A percentile compares a stretch with the other conserved stretches of the same genome.
Conservation (phyloP, 2,113 vertebrate species). For the Micromys minutus region DNA sequence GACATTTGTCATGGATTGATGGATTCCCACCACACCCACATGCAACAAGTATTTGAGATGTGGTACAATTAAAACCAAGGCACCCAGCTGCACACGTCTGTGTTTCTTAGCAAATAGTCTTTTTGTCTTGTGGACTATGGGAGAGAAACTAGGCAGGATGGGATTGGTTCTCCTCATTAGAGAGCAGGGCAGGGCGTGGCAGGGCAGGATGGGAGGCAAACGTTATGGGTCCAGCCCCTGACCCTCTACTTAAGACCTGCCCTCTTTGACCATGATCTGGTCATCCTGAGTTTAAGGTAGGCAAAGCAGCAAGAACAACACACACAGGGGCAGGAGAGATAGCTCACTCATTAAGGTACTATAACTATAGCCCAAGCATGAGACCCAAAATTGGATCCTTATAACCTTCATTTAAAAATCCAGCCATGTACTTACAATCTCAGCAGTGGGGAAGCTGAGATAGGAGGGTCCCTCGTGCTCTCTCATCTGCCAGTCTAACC, state of each 20-base stretch:
- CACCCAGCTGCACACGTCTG: slow-evolving; percentile 2
- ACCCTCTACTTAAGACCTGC: fast-evolving
- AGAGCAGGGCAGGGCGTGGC: fast-evolving
- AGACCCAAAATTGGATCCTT: neutral
- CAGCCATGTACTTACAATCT: neutral
- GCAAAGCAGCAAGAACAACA: neutral
- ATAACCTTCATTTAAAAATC: neutral
- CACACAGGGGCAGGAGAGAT: neutral
- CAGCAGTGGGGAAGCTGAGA: neutral
- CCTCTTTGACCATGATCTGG: fast-evolving
- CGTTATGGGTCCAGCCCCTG: fast-evolving
- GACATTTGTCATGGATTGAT: slow-evolving; percentile 65
- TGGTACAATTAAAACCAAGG: slow-evolving; percentile 14
- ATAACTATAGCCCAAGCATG: neutral
- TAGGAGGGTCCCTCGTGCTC: neutral
- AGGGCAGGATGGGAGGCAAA: neutral
- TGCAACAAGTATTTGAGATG: slow-evolving; percentile 56
- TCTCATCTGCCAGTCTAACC: neutral
- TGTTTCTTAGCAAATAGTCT: slow-evolving; percentile 35
- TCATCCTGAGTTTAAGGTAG: neutral
- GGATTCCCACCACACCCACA: slow-evolving; percentile 52
- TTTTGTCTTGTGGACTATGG: neutral
- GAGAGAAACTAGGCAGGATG: neutral
- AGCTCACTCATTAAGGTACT: neutral
- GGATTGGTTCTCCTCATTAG: neutral